Evolutionary conservation across 2,113 vertebrate genomes (phyloP).

Genomic region (Vimba vimba): DNA sequence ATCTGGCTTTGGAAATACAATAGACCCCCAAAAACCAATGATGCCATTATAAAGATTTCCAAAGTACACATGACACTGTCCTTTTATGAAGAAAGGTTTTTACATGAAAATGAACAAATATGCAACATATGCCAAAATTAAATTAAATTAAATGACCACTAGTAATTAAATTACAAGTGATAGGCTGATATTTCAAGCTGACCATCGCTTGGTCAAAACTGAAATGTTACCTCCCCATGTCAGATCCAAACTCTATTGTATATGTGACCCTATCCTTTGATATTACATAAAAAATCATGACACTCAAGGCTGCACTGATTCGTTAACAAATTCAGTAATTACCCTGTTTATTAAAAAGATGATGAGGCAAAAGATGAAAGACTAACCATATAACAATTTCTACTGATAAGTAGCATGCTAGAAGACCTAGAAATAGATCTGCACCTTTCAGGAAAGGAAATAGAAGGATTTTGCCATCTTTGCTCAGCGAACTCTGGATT

Average conservation of each 20-base stretch:
- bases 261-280: neutral
- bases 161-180: neutral
- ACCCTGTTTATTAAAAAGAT: constrained; percentile 8
- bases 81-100: neutral
- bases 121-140: neutral
- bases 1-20: constrained; percentile 71
- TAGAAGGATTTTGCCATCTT: neutral
- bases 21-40: constrained; percentile 70
- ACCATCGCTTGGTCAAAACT: neutral
- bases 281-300: neutral
- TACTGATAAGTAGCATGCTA: neutral
- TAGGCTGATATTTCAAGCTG: neutral
- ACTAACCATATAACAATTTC: neutral
- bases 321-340: neutral
- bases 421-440: constrained; percentile 19
- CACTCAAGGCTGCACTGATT: neutral
- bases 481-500: neutral
- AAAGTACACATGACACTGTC: constrained; percentile 43
- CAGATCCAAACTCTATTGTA: neutral
- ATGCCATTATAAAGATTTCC: constrained; percentile 65
- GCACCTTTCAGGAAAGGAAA: constrained; percentile 6
- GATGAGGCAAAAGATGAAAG: neutral
- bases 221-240: neutral
- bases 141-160: neutral
- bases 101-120: neutral